Evolutionary conservation across 2,888 invertebrate genomes (phyloP).

Genomic region (Dexiosoma caninum): DNA sequence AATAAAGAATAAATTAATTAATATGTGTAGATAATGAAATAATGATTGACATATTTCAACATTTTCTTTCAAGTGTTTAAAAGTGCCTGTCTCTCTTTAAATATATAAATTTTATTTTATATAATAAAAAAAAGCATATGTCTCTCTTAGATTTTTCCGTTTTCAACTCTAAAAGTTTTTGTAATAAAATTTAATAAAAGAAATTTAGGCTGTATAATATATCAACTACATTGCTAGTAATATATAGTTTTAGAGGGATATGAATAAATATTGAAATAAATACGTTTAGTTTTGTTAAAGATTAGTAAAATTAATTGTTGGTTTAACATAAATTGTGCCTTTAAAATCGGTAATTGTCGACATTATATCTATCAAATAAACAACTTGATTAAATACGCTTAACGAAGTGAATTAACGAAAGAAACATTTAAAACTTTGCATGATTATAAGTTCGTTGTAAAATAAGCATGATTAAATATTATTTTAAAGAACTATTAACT

Average conservation of each 20-base stretch:
- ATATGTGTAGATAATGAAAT: constrained; percentile 45
- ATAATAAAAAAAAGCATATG: constrained; percentile 52
- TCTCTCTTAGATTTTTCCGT: constrained; percentile 8
- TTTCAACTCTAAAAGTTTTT: constrained; percentile 6
- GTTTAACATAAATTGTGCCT: constrained; percentile 45
- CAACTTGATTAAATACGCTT: constrained; percentile 16
- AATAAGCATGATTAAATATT: constrained; percentile 30
- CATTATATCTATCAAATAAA: constrained; percentile 9
- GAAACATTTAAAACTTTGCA: constrained; percentile 30
- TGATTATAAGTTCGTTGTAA: constrained; percentile 17
- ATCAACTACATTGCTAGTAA: constrained; percentile 18
- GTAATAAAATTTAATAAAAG: neutral
- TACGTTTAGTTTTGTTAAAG: constrained; percentile 1
- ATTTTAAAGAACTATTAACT: constrained; percentile 37
- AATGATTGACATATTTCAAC: constrained; percentile 41
- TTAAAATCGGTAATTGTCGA: constrained; percentile 42
- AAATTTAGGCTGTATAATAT: neutral
- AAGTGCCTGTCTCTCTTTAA: constrained; percentile 56
- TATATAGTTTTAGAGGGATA: neutral
- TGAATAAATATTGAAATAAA: neutral
- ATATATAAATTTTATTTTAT: constrained; percentile 62
- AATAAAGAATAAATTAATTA: constrained; percentile 7
- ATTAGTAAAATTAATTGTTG: constrained; percentile 8
- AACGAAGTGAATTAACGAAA: constrained; percentile 29
- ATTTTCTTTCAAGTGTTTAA: constrained; percentile 33